Percentiles rank a stretch among this genome's conserved stretches.
Evolutionary conservation across 2,797 vertebrate species (phyloP).

Genomic region (Pteronotus mesoamericanus): DNA sequence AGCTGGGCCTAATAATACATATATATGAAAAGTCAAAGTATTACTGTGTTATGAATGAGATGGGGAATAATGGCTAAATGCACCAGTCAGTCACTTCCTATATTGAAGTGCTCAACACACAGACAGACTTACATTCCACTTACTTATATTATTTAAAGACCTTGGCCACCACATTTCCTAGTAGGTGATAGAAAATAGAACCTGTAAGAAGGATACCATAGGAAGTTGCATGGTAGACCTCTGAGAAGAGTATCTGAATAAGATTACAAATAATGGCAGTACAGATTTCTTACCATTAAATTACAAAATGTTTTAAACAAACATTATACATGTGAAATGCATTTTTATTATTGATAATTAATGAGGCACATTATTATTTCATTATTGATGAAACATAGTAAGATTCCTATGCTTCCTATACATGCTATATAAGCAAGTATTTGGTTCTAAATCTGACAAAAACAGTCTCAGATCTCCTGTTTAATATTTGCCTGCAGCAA

Average conservation of each 20-base stretch:
- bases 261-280: not conserved
- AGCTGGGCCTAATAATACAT: not conserved
- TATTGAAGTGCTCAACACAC: not conserved
- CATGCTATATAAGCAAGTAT: not conserved
- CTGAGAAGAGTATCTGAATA: not conserved
- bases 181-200: not conserved
- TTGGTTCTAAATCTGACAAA: not conserved
- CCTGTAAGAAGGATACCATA: not conserved
- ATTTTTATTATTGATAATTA: not conserved
- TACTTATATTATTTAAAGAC: not conserved
- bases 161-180: not conserved
- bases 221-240: not conserved
- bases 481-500: not conserved
- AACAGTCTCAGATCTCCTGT: not conserved
- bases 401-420: not conserved
- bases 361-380: not conserved
- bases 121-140: not conserved
- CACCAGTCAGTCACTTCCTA: not conserved
- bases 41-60: not conserved
- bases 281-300: not conserved
- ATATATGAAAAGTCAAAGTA: not conserved
- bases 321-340: not conserved
- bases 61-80: not conserved
- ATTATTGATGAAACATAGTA: not conserved
- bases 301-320: not conserved